Conservation (phyloP, 2,888 invertebrate genomes). For the Xylophagus ater region DNA sequence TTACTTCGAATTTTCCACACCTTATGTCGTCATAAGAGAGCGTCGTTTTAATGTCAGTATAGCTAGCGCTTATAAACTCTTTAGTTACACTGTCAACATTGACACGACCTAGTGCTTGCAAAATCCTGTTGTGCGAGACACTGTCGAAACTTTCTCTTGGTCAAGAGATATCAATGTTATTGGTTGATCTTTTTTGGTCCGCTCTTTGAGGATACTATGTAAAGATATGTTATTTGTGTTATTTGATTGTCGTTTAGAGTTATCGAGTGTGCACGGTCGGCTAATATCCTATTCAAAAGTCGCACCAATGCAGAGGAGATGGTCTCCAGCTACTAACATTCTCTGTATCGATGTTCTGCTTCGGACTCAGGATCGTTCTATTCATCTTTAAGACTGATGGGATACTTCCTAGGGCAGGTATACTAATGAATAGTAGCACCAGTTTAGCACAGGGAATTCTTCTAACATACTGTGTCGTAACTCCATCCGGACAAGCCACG, state of each 20-base stretch:
- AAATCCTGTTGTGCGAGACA: neutral
- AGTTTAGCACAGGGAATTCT: too few species aligned
- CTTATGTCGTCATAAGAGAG: neutral
- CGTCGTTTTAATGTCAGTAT: neutral
- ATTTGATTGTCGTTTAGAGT: neutral
- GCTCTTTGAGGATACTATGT: neutral
- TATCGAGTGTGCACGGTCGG: too few species aligned
- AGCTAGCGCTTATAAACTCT: neutral
- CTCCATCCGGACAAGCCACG: neutral
- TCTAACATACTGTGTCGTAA: neutral
- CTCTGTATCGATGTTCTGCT: neutral
- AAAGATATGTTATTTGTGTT: neutral
- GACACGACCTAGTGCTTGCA: neutral
- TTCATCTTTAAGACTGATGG: neutral
- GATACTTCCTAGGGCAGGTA: neutral
- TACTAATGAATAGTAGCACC: neutral
- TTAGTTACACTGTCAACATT: neutral
- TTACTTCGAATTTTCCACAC: neutral
- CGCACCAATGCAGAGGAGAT: neutral
- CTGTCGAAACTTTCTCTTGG: too few species aligned
- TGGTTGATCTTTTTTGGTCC: neutral
- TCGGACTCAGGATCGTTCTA: neutral
- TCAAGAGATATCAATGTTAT: too few species aligned
- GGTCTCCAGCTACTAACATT: neutral
- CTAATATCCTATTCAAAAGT: too few species aligned